Evolutionary conservation across 2,113 vertebrate species (phyloP).

Genomic region (Nothocercus nigrocapillus): DNA sequence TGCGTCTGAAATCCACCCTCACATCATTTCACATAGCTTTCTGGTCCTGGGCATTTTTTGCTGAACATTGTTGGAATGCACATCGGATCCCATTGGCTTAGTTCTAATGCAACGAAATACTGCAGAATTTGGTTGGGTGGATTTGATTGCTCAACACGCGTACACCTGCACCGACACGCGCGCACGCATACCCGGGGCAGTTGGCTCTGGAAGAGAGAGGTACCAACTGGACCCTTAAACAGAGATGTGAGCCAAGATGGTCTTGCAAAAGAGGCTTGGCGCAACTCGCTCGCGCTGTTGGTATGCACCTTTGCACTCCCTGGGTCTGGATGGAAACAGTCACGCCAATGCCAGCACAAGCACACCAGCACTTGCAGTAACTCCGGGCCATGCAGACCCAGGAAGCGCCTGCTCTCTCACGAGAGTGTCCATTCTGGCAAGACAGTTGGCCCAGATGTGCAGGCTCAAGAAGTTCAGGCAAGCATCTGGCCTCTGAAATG

Average conservation of each 20-base stretch:
- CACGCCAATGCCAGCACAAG: slow-evolving; percentile 21
- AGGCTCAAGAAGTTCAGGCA: slow-evolving; percentile 53
- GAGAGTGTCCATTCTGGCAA: not conserved
- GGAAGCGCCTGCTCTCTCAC: not conserved
- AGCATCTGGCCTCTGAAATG: slow-evolving; percentile 36
- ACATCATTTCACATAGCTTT: not conserved
- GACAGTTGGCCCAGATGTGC: slow-evolving; percentile 8
- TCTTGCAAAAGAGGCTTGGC: slow-evolving; percentile 7
- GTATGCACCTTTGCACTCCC: not conserved
- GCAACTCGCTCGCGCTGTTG: not conserved
- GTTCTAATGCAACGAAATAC: not conserved
- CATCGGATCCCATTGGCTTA: not conserved
- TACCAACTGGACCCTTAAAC: slow-evolving; percentile 33
- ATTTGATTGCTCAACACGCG: not conserved
- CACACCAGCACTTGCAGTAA: slow-evolving; percentile 2
- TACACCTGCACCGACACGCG: not conserved
- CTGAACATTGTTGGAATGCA: slow-evolving; percentile 28
- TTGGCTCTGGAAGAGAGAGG: slow-evolving; percentile 64
- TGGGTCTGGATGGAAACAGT: slow-evolving; percentile 51
- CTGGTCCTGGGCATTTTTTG: slow-evolving; percentile 43
- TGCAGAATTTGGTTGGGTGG: not conserved
- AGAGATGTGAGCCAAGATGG: slow-evolving; percentile 51
- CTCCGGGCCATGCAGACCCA: slow-evolving; percentile 53
- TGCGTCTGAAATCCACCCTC: not conserved
- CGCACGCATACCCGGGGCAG: not conserved